Percentiles rank a stretch among this genome's conserved stretches.
phyloP scores from a whole-genome alignment of 2,888 invertebrate species.

The Keiferia lycopersicella region DNA sequence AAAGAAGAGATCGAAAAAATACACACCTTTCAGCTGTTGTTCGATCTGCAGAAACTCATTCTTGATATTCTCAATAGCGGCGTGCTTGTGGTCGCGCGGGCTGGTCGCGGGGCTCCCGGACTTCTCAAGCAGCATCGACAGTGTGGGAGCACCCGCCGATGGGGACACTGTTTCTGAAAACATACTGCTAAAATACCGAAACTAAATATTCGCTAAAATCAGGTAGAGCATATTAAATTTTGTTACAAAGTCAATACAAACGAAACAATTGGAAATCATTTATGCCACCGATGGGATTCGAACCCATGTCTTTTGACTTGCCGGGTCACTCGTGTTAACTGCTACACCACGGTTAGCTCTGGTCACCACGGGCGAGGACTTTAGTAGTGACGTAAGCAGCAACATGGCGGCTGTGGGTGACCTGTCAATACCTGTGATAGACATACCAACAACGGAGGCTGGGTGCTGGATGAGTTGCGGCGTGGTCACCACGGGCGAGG shows the following conservation, averaged over 20 bases:
- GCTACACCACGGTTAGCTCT: too few relatives aligned
- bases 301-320: too few relatives aligned
- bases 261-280: too few relatives aligned
- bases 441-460: conserved; percentile 64
- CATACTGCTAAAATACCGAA: not conserved
- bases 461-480: conserved; percentile 72
- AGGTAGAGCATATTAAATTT: too few relatives aligned
- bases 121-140: conserved; percentile 87
- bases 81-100: conserved; percentile 62
- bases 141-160: conserved; percentile 86
- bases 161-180: conserved; percentile 76
- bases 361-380: conserved; percentile 77
- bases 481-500: conserved; percentile 72
- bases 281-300: too few relatives aligned
- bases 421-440: too few relatives aligned
- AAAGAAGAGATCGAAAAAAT: too few relatives aligned
- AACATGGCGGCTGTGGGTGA: conserved; percentile 82
- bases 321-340: too few relatives aligned
- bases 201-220: not conserved
- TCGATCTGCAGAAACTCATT: conserved; percentile 73
- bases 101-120: conserved; percentile 27
- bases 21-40: conserved; percentile 63
- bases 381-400: conserved; percentile 90
- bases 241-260: too few relatives aligned
- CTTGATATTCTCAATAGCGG: conserved; percentile 75